Evolutionary conservation across 2,797 vertebrate species (phyloP), one percentile per base, ranked within the genome.

Genomic region (Aphelocoma californica): DNA sequence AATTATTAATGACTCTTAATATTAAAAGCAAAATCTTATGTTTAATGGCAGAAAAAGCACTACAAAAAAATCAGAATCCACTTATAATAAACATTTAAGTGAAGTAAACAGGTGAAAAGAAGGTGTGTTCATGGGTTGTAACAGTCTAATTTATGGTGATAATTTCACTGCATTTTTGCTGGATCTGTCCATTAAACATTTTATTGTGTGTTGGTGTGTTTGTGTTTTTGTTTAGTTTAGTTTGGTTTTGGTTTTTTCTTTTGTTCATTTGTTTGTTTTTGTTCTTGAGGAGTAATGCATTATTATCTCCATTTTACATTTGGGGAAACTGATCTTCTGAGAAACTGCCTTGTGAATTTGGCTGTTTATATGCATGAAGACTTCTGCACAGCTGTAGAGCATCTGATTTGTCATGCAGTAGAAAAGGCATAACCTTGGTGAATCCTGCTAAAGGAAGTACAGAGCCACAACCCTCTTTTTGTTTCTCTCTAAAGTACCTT

Each of bases 1-100:
- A 96, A 67, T 66, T 64, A 75, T 94, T 93, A 90, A 60, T 94
- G 53, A 77, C 75, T 96, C 73, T 95, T 97, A 92, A 93, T 94
- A 88, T 23, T 45, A 96, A 93, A 92, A 81, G 40, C 26, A 94
- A 96, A 67, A 93, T 87, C 42, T 92, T 95, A 67, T n/a, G 50
- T 79, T 88, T 84, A 94, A 69, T 95, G 92, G 58, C 79, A 97
- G 82, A 31, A 60, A 93, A 66, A 10, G 13, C 40, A 86, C 93
- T 62, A 34, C 11, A 18, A 95, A 94, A 93, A 93, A 83, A 44
- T 80, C 10, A 19, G 75, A 47, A 93, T 74, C 31, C 44, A 88
- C 83, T 57, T 20, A 78, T 8, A 88, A 78, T 42, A 73, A 56
- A 67, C 3, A 45, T 56, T 57, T 57, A 81, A 8, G 14, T 53